These are phyloP conservation scores for Pyrocephalus nanus DNA, from an alignment of 2,797 vertebrate genomes.

Conservation along the genomic window DNA sequence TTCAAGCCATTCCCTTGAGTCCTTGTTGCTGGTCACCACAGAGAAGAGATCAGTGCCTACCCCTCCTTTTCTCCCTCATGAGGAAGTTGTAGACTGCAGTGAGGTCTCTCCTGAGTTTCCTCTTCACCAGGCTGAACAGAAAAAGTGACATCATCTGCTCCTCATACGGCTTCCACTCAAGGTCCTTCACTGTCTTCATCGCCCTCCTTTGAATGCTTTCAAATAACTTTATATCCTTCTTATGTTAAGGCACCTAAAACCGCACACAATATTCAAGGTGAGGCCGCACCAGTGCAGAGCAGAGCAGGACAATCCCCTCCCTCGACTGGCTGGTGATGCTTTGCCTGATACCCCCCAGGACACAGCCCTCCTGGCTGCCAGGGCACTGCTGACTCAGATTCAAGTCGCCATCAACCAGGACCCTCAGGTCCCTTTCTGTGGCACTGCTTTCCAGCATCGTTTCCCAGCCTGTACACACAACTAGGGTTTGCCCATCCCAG, in stretches of 20 bases:
- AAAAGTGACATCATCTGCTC: neutral
- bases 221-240: neutral
- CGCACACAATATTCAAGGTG: neutral
- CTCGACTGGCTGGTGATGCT: accelerated
- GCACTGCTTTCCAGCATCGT: neutral
- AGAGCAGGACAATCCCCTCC: neutral
- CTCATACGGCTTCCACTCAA: accelerated
- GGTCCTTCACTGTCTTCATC: neutral
- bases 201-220: neutral
- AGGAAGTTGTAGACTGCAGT: neutral
- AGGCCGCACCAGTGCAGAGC: accelerated
- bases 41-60: neutral
- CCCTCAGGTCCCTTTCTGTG: neutral
- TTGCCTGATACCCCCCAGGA: neutral
- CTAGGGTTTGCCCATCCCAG: neutral
- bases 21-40: neutral
- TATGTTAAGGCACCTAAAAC: neutral
- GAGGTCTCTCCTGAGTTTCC: neutral
- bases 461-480: neutral
- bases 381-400: neutral
- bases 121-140: neutral
- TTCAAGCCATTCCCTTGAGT: neutral
- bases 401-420: accelerated
- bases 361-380: neutral
- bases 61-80: neutral